These are phyloP conservation scores for Argentina silus DNA, from an alignment of 2,797 vertebrate genomes.

Conservation along the genomic window DNA sequence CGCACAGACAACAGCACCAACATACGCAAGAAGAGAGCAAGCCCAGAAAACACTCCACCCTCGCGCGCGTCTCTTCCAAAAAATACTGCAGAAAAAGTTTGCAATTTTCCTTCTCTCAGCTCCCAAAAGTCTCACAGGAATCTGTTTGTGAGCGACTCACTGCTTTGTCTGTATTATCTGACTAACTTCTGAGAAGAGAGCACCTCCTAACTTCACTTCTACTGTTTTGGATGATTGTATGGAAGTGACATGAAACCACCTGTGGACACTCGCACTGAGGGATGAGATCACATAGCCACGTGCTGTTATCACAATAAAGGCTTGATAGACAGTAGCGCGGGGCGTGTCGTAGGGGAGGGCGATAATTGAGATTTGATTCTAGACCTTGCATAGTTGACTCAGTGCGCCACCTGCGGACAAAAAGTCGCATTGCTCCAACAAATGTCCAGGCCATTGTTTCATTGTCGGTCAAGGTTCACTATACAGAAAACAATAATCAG, in stretches of 20 bases:
- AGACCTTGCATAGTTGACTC: slow-evolving; percentile 1
- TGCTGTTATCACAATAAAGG: slow-evolving; percentile 77
- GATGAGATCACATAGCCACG: slow-evolving; percentile 64
- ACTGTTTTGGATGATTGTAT: not conserved
- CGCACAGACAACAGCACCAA: not conserved
- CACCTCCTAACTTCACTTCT: not conserved
- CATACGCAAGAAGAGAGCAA: not conserved
- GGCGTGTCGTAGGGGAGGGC: slow-evolving; percentile 56
- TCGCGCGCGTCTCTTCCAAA: not conserved
- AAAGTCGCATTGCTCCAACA: not conserved
- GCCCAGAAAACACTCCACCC: not conserved
- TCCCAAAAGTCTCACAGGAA: not conserved
- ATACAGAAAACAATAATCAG: too few species aligned
- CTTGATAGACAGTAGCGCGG: slow-evolving; percentile 37
- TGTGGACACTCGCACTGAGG: slow-evolving; percentile 47
- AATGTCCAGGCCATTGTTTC: too few species aligned
- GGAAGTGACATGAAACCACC: slow-evolving; percentile 40
- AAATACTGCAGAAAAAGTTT: not conserved
- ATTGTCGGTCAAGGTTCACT: too few species aligned
- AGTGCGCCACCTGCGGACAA: slow-evolving; percentile 67
- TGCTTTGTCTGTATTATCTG: not conserved
- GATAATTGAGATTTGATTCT: slow-evolving; percentile 60
- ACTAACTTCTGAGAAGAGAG: not conserved
- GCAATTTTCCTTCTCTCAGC: slow-evolving; percentile 1
- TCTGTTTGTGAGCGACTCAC: not conserved